Percentiles rank a stretch among this genome's conserved stretches.
Evolutionary conservation across 92 coral and sea anemone species (phyloP).

Genomic region (Scolanthus callimorphus): DNA sequence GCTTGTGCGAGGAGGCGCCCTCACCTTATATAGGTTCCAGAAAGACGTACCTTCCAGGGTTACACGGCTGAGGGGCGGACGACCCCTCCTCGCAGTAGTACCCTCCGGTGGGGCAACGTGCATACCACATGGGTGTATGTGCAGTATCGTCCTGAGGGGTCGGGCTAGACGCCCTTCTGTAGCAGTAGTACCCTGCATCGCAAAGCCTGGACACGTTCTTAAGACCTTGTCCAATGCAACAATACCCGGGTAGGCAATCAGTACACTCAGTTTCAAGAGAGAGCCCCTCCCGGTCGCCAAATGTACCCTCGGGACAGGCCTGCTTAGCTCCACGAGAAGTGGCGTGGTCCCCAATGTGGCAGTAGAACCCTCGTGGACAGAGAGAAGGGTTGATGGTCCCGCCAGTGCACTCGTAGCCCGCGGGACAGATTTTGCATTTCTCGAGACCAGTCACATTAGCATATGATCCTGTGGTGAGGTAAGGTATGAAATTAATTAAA

Average conservation of each 20-base stretch:
- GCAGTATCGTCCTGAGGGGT: constrained; percentile 52
- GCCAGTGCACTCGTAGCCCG: constrained; percentile 68
- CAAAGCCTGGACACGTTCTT: constrained; percentile 68
- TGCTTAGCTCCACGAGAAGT: constrained; percentile 51
- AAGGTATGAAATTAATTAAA: neutral
- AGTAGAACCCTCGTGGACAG: constrained; percentile 85
- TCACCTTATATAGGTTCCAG: too few relatives aligned
- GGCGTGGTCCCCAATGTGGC: constrained; percentile 50
- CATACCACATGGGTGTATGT: constrained; percentile 47
- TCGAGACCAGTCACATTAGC: constrained; percentile 72
- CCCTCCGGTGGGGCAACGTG: constrained; percentile 90
- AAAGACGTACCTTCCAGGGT: constrained; percentile 62
- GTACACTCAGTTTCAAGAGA: constrained; percentile 51
- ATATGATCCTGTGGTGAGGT: constrained; percentile 44
- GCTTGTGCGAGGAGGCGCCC: too few relatives aligned
- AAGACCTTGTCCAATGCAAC: constrained; percentile 60
- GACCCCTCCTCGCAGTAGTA: constrained; percentile 73
- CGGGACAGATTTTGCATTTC: constrained; percentile 56
- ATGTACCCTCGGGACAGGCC: constrained; percentile 87
- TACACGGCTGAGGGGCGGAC: constrained; percentile 55
- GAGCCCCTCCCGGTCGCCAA: constrained; percentile 71
- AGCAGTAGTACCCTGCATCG: constrained; percentile 81
- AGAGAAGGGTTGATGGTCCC: constrained; percentile 58
- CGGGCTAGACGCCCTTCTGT: constrained; percentile 40
- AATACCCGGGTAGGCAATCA: constrained; percentile 74